Evolutionary conservation across 2,888 invertebrate genomes (phyloP).

Genomic region (Bruchidius siliquastri): DNA sequence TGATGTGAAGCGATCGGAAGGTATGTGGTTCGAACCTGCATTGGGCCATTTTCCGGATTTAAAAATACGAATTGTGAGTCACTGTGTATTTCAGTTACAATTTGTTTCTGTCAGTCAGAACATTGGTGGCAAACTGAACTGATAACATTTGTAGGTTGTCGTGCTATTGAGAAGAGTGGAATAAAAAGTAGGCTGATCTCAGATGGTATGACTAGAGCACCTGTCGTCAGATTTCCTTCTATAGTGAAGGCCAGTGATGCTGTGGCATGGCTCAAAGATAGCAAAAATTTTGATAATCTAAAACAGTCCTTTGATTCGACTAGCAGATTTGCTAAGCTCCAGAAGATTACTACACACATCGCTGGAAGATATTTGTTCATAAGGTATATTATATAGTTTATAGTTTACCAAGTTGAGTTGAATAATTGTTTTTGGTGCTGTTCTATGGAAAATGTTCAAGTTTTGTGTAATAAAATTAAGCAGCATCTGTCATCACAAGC

Average conservation of each 20-base stretch:
- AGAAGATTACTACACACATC: slow-evolving; percentile 72
- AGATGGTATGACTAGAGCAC: slow-evolving; percentile 95
- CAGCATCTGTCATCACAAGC: no score
- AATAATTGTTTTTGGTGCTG: no score
- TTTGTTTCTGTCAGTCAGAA: no score
- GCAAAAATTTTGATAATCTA: slow-evolving; percentile 69
- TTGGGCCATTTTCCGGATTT: no score
- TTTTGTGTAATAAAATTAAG: no score
- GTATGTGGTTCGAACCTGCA: no score
- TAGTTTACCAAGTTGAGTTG: no score
- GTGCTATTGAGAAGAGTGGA: slow-evolving; percentile 76
- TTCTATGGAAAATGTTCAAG: no score
- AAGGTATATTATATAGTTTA: slow-evolving; percentile 12
- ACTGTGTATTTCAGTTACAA: no score
- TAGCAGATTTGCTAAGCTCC: slow-evolving; percentile 81
- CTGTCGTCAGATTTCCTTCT: slow-evolving; percentile 80
- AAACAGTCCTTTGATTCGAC: slow-evolving; percentile 86
- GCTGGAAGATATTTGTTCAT: slow-evolving; percentile 85
- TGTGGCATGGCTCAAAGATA: slow-evolving; percentile 73
- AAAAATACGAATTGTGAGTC: no score
- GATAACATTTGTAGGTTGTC: slow-evolving; percentile 71
- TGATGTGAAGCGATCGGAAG: no score
- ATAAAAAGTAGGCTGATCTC: slow-evolving; percentile 78
- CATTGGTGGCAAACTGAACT: no score
- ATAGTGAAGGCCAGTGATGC: slow-evolving; percentile 70